Evolutionary conservation across 2,113 vertebrate genomes (phyloP), one percentile per base, ranked within the genome.

Genomic region (Phaethon lepturus): DNA sequence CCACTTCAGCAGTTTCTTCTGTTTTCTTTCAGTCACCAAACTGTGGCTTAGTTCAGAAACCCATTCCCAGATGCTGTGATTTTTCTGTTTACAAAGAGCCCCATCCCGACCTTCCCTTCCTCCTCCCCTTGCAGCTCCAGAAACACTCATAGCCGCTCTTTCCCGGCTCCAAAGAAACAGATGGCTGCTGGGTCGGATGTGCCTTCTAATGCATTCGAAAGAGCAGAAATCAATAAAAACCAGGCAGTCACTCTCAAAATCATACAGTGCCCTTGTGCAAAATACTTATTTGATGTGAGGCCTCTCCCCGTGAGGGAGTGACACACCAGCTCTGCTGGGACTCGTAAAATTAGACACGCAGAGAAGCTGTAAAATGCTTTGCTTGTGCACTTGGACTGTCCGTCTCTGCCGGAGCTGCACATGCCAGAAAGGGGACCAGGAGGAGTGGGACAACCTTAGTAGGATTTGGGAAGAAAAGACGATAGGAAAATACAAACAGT

Each of bases 391-490:
- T 93, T 38, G 62, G 35, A 66, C 3, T 7, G 68, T 8, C 2
- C 2, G 0, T 64, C 45, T 78, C 55, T 91, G 74, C 62, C 76
- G 69, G 64, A 74, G 50, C 9, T 62, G 35, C 50, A 73, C 13
- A 9, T 63, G 74, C 73, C 92, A 90, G 63, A 58, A 82, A 26
- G 62, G 13, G 25, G 66, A 75, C 88, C 74, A 59, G 71, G 89
- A 91, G 52, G 33, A 88, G 17, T 5, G 4, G 71, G 45, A 63
- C 76, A 82, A 69, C n/a, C n/a, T n/a, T n/a, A n/a, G 23, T 40
- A 88, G 74, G 77, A 91, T 94, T 79, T 91, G 28, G 12, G 74
- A 90, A 94, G 81, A 95, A 94, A 95, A 93, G 58, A 73, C 31
- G 31, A 44, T 14, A 77, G 62, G 50, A 95, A 88, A 93, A 82